These are phyloP conservation scores for Karalla daura DNA, from an alignment of 2,797 vertebrate species.

Conservation along the genomic window DNA sequence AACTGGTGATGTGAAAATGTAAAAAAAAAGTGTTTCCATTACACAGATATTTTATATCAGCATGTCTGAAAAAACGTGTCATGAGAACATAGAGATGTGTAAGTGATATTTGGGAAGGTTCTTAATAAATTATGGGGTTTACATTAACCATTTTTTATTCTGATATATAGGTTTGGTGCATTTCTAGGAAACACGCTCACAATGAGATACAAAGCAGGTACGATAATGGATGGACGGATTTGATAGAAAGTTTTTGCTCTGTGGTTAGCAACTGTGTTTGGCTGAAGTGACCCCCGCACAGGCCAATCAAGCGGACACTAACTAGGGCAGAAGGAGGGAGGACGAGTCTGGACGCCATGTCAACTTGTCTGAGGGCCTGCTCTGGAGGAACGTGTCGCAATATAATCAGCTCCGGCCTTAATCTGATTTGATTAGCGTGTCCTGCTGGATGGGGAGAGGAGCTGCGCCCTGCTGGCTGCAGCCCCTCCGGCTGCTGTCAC, in stretches of 20 bases:
- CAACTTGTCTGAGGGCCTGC: constrained; percentile 34
- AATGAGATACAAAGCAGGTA: no score
- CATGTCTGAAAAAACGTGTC: no score
- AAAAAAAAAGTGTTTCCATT: no score
- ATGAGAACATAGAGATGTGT: no score
- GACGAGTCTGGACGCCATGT: constrained; percentile 18
- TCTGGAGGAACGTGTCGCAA: constrained; percentile 23
- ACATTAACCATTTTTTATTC: no score
- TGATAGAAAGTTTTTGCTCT: background rate
- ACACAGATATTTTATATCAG: no score
- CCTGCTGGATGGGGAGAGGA: constrained; percentile 47
- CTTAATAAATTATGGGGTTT: no score
- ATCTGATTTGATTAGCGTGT: constrained; percentile 68
- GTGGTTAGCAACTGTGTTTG: constrained; percentile 17
- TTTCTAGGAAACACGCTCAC: no score
- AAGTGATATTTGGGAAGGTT: no score
- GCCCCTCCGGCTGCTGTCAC: constrained; percentile 62
- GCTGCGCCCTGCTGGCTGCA: constrained; percentile 48
- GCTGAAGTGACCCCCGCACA: constrained; percentile 22
- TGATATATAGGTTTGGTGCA: no score
- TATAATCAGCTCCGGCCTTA: constrained; percentile 44
- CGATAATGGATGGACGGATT: no score
- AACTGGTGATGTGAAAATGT: no score
- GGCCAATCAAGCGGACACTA: constrained; percentile 29
- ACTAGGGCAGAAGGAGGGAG: constrained; percentile 32